Evolutionary conservation across 1,140 invertebrate species (phyloP), one percentile per base, ranked within the genome.

Genomic region (Brachionus calyciflorus): DNA sequence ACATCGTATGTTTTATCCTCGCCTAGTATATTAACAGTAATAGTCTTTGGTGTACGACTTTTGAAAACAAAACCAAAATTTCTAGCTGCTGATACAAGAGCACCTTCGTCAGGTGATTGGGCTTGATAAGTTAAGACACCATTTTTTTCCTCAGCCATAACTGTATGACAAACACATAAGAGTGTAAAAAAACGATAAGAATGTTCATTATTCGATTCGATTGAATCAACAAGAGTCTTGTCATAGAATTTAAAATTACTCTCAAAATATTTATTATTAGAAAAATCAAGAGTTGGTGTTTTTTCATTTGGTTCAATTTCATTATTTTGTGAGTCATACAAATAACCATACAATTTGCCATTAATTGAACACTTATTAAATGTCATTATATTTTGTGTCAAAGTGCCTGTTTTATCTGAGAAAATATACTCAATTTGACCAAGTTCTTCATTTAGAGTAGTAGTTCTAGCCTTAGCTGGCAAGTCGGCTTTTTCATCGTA

Each of bases 351-450:
- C 69, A 90, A 90, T 78, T 90, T 89, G 0, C 94, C 95, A 76
- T 90, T 91, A 78, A 99, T 96, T 49, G 94, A 94, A 85, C 94
- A 97, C 86, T 98, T 98, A 84, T 98, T 98, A 84, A 99, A 99
- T 30, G 94, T 96, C 96, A 99, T 99, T 79, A 99, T 97, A 86
- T 99, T 99, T 88, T 63, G 81, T 86, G 96, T 99, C 41, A 99
- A 86, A 2, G 96, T 99, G 77, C 96, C 96, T 51, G 96, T 99
- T 87, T 99, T 99, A 85, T 99, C 97, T 17, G 94, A 97, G 86
- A 99, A 99, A 81, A 99, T 93, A 86, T 99, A 99, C 84, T 99
- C 93, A 81, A 99, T 98, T 87, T 98, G 96, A 81, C 94, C 96
- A 76, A 99, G 88, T 86, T 99, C 96, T 86, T 99, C 96, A 84